Base-by-base conservation (phyloP, 2,113 vertebrate species). In the Aphyosemion australe region DNA sequence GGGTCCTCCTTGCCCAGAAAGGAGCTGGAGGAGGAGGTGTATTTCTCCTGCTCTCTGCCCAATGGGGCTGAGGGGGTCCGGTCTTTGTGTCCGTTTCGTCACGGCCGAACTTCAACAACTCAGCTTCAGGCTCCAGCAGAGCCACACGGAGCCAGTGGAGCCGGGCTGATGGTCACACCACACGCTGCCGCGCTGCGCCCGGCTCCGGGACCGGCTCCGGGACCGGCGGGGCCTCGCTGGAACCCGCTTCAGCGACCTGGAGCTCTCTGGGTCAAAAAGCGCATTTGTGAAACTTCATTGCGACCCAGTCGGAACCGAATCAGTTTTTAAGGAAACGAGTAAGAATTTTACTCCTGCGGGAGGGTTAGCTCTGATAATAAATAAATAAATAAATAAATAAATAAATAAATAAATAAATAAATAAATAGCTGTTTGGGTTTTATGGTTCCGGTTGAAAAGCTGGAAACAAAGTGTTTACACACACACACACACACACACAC, bases 71-170 rank as follows among this genome's bases (percentile, higher is more conserved):
- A 31, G 79, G 69, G 68, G 71, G 69, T 73, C 66, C 31, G 34
- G 60, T 80, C 73, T 82, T 83, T 80, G 74, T 76, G 65, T 32
- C 54, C 57, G 50, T 72, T 86, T 86, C 19, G 76, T 80, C 85
- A 80, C 76, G 73, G 78, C 57, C 65, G 55, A 69, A 82, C 26
- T 52, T 83, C 73, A 73, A 72, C 80, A 73, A 84, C 82, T 79
- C 57, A 72, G 53, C 47, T 74, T 49, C 34, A 69, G 32, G 59
- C 61, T 69, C 58, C 19, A 15, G 39, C 12, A 42, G 56, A 56
- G 47, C 18, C 41, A n/a, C n/a, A n/a, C n/a, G n/a, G n/a, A n/a
- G n/a, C n/a, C n/a, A n/a, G n/a, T n/a, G n/a, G n/a, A n/a, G n/a
- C n/a, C n/a, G n/a, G n/a, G n/a, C n/a, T n/a, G n/a, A n/a, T 26